These are phyloP conservation scores for Sebastes cheni DNA, from an alignment of 2,797 vertebrate species.

Conservation along the genomic window DNA sequence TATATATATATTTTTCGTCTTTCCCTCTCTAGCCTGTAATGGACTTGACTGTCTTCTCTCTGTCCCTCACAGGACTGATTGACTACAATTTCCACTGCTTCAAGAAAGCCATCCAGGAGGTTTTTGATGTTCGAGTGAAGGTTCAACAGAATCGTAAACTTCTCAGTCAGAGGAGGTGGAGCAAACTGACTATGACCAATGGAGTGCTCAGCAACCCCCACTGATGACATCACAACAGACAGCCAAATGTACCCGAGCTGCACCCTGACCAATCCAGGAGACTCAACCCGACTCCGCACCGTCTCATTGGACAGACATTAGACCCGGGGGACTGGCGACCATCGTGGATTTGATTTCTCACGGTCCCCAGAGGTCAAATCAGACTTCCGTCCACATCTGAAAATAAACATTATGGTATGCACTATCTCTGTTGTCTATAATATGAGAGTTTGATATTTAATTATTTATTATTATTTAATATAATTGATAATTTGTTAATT, in stretches of 20 bases:
- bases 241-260: background rate
- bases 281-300: background rate
- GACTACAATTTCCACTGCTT: constrained; percentile 99
- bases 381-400: too few relatives aligned
- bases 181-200: constrained; percentile 83
- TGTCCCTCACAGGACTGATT: constrained; percentile 85
- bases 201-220: constrained; percentile 75
- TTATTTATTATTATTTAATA: too few relatives aligned
- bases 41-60: background rate
- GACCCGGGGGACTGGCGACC: too few relatives aligned
- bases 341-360: too few relatives aligned
- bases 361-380: too few relatives aligned
- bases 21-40: background rate
- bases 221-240: background rate
- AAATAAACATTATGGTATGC: too few relatives aligned
- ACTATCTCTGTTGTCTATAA: too few relatives aligned
- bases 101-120: constrained; percentile 95
- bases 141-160: constrained; percentile 90
- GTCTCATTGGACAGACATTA: too few relatives aligned
- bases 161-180: constrained; percentile 87
- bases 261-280: background rate
- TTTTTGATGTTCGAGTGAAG: constrained; percentile 93
- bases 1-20: background rate
- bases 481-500: too few relatives aligned
- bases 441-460: too few relatives aligned